Conservation (phyloP, 2,113 vertebrate species). For the Calonectris borealis region DNA sequence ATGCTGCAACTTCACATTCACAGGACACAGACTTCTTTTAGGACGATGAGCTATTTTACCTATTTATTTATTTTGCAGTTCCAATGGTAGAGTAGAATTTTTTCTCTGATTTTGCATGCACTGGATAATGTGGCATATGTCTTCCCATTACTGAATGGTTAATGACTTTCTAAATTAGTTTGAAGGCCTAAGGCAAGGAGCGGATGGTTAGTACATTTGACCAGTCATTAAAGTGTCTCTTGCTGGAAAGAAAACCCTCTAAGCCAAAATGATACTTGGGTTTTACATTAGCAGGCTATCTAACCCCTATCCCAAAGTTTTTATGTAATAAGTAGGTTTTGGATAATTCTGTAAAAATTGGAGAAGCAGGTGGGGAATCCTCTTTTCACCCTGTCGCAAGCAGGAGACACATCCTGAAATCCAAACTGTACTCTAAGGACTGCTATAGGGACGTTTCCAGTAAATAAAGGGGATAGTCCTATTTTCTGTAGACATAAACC, state of each 20-base stretch:
- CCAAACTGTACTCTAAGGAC: not conserved
- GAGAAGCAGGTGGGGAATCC: not conserved
- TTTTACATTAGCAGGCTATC: constrained; percentile 28
- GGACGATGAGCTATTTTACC: not conserved
- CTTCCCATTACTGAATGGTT: constrained; percentile 44
- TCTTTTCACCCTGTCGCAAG: not conserved
- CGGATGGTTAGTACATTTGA: constrained; percentile 52
- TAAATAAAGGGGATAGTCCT: not conserved
- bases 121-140: not conserved
- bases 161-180: constrained; percentile 69
- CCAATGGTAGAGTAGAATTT: not conserved
- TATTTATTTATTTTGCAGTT: not conserved
- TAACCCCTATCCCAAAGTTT: constrained; percentile 24
- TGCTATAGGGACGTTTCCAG: not conserved
- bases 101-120: constrained; percentile 50
- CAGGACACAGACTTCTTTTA: not conserved
- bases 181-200: constrained; percentile 63
- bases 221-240: constrained; percentile 63
- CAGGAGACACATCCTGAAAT: constrained; percentile 22
- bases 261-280: constrained; percentile 33
- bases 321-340: not conserved
- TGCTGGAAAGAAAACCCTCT: constrained; percentile 47
- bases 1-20: not conserved
- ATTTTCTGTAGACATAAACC: not conserved
- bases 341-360: constrained; percentile 15